These are phyloP conservation scores for Trematocara unimaculatum DNA, from an alignment of 2,113 vertebrate species.

Conservation along the genomic window DNA sequence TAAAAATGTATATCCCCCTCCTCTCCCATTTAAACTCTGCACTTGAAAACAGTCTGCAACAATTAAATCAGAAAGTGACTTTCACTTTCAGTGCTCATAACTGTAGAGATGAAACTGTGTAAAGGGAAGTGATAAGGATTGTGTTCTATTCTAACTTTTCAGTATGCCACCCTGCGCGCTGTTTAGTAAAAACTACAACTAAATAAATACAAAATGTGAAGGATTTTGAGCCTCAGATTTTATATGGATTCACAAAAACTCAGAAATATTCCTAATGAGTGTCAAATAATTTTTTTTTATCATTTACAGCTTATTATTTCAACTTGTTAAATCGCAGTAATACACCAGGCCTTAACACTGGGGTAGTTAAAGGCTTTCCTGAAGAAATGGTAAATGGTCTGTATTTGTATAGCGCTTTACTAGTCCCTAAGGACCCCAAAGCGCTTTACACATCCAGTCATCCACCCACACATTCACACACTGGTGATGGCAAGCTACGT, in stretches of 20 bases:
- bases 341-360: neutral
- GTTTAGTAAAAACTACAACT: neutral
- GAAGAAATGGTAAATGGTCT: neutral
- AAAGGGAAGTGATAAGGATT: neutral
- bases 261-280: neutral
- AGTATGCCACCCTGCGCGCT: rapidly evolving
- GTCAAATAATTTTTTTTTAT: rapidly evolving
- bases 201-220: neutral
- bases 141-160: neutral
- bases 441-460: too few species aligned
- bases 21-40: neutral
- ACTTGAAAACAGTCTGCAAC: neutral
- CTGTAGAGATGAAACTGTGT: neutral
- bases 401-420: too few species aligned
- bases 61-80: neutral
- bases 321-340: neutral
- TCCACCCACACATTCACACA: too few species aligned
- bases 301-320: neutral
- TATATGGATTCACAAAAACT: neutral
- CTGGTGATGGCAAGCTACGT: too few species aligned
- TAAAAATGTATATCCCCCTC: neutral
- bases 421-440: too few species aligned
- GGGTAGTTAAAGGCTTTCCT: neutral
- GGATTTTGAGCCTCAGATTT: neutral
- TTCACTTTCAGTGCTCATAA: neutral